Conservation (phyloP, 2,797 vertebrate genomes). For the Cryptoprocta ferox region DNA sequence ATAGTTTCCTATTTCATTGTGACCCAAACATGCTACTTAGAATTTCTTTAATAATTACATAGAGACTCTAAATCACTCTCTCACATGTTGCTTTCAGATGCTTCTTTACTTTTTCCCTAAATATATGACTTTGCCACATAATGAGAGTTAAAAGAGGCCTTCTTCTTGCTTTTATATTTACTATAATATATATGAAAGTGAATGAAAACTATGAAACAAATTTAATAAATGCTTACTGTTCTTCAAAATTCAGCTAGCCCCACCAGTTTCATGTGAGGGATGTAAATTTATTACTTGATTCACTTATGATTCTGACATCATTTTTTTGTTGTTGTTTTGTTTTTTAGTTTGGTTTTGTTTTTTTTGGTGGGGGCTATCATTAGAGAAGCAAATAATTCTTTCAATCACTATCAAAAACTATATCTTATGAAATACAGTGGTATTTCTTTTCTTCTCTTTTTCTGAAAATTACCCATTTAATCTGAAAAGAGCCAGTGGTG, state of each 20-base stretch:
- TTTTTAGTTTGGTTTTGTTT: neutral
- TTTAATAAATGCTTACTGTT: constrained; percentile 19
- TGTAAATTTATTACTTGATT: neutral
- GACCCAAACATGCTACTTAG: neutral
- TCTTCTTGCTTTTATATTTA: neutral
- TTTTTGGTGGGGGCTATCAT: neutral
- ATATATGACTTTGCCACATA: neutral
- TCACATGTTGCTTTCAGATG: neutral
- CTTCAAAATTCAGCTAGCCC: neutral
- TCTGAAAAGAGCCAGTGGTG: constrained; percentile 20
- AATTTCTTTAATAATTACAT: neutral
- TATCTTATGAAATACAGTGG: neutral
- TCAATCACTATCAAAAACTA: constrained; percentile 11
- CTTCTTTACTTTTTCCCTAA: constrained; percentile 34
- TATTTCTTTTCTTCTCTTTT: neutral
- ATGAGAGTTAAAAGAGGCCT: neutral
- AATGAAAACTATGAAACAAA: neutral
- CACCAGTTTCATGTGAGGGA: neutral
- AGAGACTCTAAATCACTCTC: neutral
- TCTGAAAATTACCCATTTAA: neutral
- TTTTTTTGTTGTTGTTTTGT: neutral
- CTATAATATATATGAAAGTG: neutral
- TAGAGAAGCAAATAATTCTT: constrained; percentile 8
- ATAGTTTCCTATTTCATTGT: neutral
- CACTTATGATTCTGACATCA: constrained; percentile 29